Conservation (phyloP, 2,797 vertebrate genomes). For the Nothura maculosa region DNA sequence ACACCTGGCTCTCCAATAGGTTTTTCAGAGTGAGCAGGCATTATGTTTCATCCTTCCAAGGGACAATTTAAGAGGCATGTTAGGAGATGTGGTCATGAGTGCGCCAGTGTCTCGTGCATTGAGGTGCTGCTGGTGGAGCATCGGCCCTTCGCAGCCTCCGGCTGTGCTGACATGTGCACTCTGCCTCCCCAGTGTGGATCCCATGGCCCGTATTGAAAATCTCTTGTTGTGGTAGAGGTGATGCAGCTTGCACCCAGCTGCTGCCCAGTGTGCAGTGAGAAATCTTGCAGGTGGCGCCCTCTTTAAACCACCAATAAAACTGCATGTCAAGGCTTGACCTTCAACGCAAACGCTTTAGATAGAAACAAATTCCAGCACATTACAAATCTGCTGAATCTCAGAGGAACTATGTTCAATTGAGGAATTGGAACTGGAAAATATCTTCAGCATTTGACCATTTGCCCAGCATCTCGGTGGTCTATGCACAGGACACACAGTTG, state of each 20-base stretch:
- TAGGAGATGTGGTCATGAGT: not conserved
- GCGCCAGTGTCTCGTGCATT: rapidly evolving
- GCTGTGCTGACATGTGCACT: rapidly evolving
- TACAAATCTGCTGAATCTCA: not conserved
- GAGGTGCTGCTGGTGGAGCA: not conserved
- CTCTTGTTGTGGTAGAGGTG: rapidly evolving
- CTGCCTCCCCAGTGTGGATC: rapidly evolving
- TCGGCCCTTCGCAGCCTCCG: not conserved
- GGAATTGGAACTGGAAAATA: not conserved
- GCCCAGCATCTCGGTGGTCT: not conserved
- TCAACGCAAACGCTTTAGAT: too few relatives aligned
- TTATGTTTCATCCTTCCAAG: not conserved
- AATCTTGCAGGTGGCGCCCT: not conserved
- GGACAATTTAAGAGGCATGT: not conserved
- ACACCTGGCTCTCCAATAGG: rapidly evolving
- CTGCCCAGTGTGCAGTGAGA: rapidly evolving
- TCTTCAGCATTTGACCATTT: not conserved
- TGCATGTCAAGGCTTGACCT: rapidly evolving
- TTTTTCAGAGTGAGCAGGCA: not conserved
- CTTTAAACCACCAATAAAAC: not conserved
- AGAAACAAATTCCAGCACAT: not conserved
- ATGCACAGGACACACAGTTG: not conserved
- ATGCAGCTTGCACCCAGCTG: not conserved
- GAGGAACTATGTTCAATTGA: not conserved
- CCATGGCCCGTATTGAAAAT: rapidly evolving